These are phyloP conservation scores for Solenopsis fugax DNA, from an alignment of 1,140 invertebrate genomes.

Conservation along the genomic window DNA sequence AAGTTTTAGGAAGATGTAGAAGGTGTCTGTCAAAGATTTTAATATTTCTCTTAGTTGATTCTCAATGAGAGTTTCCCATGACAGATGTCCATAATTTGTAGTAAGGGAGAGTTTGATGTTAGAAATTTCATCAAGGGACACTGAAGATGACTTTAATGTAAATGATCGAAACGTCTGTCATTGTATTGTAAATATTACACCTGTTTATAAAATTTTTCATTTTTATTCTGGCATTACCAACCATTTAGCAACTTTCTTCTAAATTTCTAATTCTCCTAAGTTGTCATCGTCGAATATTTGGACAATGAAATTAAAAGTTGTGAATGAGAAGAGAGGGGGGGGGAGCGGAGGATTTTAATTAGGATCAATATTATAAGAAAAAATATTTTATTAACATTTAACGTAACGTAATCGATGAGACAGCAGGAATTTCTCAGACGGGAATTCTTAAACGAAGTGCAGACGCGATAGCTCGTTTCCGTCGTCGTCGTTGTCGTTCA, in stretches of 20 bases:
- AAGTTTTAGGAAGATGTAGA: not conserved
- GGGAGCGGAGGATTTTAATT: not conserved
- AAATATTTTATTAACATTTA: conserved; percentile 13
- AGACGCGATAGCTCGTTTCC: conserved; percentile 32
- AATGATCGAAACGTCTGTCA: too few species aligned
- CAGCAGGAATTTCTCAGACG: not conserved
- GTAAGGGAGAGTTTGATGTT: too few species aligned
- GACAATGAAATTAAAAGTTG: not conserved
- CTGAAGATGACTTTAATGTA: too few species aligned
- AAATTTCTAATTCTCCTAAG: not conserved
- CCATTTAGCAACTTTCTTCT: too few species aligned
- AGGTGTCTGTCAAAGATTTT: not conserved
- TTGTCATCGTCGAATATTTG: not conserved
- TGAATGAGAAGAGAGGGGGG: not conserved
- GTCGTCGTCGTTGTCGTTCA: conserved; percentile 33
- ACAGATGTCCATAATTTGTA: not conserved
- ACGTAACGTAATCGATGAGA: not conserved
- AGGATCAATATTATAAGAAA: not conserved
- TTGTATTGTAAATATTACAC: too few species aligned
- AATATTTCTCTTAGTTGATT: not conserved
- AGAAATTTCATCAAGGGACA: too few species aligned
- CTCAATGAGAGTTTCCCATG: not conserved
- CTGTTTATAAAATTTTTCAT: too few species aligned
- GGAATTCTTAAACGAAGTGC: conserved; percentile 40
- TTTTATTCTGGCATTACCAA: too few species aligned